Conservation (phyloP, 2,113 vertebrate genomes). For the Xenotilapia leptura region DNA sequence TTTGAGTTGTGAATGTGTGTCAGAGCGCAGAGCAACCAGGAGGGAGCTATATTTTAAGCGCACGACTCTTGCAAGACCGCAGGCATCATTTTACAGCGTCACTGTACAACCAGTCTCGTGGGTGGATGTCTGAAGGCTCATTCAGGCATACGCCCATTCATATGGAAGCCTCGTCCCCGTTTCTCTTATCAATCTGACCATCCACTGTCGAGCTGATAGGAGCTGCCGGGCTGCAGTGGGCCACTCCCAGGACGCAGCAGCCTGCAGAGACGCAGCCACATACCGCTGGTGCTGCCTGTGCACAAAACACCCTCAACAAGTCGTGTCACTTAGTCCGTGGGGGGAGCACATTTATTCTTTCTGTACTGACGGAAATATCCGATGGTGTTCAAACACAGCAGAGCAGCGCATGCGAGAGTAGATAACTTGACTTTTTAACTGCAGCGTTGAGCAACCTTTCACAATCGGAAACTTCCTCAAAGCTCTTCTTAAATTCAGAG, state of each 20-base stretch:
- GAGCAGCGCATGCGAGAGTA: not conserved
- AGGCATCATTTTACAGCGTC: constrained; percentile 57
- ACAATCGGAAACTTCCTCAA: not conserved
- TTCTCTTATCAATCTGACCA: constrained; percentile 54
- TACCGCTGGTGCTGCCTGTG: not conserved
- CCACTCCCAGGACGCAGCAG: constrained; percentile 50
- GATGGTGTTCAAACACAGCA: not conserved
- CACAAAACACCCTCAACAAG: constrained; percentile 14
- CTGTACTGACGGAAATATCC: not conserved
- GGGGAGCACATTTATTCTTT: not conserved
- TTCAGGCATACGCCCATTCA: constrained; percentile 33
- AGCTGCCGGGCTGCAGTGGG: not conserved
- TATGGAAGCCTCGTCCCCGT: not conserved
- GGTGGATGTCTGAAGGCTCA: not conserved
- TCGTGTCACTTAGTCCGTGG: not conserved
- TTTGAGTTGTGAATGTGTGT: constrained; percentile 16
- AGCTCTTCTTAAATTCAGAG: not conserved
- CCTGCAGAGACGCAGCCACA: not conserved
- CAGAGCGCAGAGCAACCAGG: not conserved
- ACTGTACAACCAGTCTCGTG: constrained; percentile 4
- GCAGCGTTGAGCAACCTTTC: not conserved
- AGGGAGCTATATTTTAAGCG: constrained; percentile 56
- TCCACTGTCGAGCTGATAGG: constrained; percentile 47
- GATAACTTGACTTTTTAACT: not conserved
- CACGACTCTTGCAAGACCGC: not conserved